Conservation (phyloP, 2,888 invertebrate species). For the Ditula angustiorana region DNA sequence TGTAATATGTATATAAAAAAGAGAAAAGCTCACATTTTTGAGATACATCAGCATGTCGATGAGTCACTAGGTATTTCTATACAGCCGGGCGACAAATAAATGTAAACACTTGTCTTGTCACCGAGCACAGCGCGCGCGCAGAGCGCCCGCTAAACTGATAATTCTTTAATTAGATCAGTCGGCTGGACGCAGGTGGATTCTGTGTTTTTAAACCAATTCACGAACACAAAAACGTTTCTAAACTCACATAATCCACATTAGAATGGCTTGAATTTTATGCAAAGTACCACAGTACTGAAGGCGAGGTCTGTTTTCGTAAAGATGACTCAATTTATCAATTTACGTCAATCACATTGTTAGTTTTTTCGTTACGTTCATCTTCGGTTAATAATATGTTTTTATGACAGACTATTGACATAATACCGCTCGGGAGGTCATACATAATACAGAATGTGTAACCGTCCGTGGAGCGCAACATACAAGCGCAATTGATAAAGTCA, state of each 20-base stretch:
- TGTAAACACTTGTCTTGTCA: conserved; percentile 36
- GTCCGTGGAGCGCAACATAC: conserved; percentile 4
- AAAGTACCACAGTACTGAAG: neutral
- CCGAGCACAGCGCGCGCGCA: conserved; percentile 43
- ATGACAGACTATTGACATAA: conserved; percentile 7
- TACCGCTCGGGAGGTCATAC: neutral
- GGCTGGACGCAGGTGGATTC: conserved; percentile 40
- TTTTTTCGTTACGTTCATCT: neutral
- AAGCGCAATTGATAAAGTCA: conserved; percentile 11
- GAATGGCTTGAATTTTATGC: conserved; percentile 1
- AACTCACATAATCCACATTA: conserved; percentile 11
- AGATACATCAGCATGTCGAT: conserved; percentile 63
- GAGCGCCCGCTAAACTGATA: conserved; percentile 60
- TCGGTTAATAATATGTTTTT: conserved; percentile 23
- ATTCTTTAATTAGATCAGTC: conserved; percentile 66
- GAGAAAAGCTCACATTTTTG: conserved; percentile 59
- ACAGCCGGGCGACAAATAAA: conserved; percentile 27
- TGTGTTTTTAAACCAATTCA: conserved; percentile 23
- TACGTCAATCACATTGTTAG: conserved; percentile 20
- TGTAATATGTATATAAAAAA: conserved; percentile 36
- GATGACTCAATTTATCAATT: neutral
- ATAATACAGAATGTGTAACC: conserved; percentile 26
- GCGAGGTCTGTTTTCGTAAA: conserved; percentile 11
- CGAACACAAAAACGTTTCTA: conserved; percentile 10
- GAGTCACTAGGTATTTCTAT: conserved; percentile 35